Base-by-base conservation (phyloP, 1,140 invertebrate species). In the Micrasema minimum region DNA sequence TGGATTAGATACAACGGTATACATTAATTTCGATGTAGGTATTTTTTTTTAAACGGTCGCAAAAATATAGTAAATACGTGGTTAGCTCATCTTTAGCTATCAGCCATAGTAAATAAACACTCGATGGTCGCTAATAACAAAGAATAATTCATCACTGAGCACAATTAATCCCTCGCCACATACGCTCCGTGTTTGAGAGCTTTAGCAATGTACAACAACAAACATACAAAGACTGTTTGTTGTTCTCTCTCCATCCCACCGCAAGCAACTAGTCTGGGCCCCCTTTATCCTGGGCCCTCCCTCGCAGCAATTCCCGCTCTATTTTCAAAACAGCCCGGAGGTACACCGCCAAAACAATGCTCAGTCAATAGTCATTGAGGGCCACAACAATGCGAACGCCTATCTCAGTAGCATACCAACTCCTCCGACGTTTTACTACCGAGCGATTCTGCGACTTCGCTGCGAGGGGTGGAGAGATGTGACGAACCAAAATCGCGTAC, bases 281-380 rank as follows among this genome's bases (percentile, higher is more conserved):
- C 57, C 43, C 23, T 65, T 46, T 45, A 46, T 65, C 14, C 43
- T 6, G 64, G 16, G 45, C 43, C 20, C 64, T 10, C 68, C 26
- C 55, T 35, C 61, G 11, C 41, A 35, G 35, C 41, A 48, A 46
- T 65, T 48, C 37, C 61, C 35, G 66, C 20, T 72, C 71, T 72
- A 67, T 72, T 72, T 69, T 72, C 62, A 74, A 74, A 74, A 74
- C 72, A 74, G 59, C 71, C 72, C 61, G 50, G 51, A 66, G 59
- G 41, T 45, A 66, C 31, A 70, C 72, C 72, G 69, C 65, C 64
- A 69, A 74, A 74, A 74, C 72, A 74, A 74, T 74, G 69, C 72
- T 74, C 72, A 74, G 72, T 74, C 72, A 74, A 74, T 74, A 70
- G 61, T 66, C 69, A 66, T 71, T 62, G 46, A 59, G 62, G 69